These are phyloP conservation scores for Melanotus villosus DNA, from an alignment of 2,888 invertebrate genomes.

Conservation along the genomic window DNA sequence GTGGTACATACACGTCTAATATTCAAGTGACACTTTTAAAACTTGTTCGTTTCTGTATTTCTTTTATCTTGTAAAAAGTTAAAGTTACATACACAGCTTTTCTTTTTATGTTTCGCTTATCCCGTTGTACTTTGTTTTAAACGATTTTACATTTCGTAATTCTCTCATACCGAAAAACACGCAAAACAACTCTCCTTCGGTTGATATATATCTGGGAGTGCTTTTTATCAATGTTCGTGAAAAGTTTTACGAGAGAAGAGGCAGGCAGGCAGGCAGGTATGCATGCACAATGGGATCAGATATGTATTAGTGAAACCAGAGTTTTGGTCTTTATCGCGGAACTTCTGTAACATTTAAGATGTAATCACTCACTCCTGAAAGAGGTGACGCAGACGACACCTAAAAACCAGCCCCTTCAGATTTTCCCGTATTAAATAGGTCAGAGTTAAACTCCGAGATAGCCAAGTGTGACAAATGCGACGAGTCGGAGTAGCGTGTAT, in stretches of 20 bases:
- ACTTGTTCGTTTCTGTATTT: neutral
- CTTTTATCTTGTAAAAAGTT: no score
- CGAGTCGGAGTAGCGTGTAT: constrained; percentile 47
- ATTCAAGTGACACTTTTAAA: neutral
- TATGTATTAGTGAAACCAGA: neutral
- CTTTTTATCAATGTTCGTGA: constrained; percentile 29
- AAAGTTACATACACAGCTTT: no score
- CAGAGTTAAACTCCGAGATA: constrained; percentile 52
- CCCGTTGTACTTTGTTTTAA: constrained; percentile 1
- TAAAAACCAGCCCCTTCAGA: constrained; percentile 47
- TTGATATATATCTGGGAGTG: neutral
- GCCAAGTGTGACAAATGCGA: constrained; percentile 51
- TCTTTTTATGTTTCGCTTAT: neutral
- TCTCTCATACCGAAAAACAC: neutral
- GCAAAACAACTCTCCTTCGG: neutral
- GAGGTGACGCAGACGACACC: constrained; percentile 41
- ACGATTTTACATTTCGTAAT: neutral
- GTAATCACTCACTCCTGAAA: constrained; percentile 41
- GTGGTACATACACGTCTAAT: neutral
- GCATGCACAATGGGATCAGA: constrained; percentile 26
- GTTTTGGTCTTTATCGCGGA: constrained; percentile 22
- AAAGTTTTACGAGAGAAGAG: constrained; percentile 35
- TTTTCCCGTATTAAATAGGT: constrained; percentile 48
- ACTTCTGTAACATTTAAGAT: constrained; percentile 35
- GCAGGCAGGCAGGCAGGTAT: constrained; percentile 24